These are phyloP conservation scores for Branchipolynoe longqiensis DNA, from an alignment of 2,888 invertebrate species.

Conservation along the genomic window DNA sequence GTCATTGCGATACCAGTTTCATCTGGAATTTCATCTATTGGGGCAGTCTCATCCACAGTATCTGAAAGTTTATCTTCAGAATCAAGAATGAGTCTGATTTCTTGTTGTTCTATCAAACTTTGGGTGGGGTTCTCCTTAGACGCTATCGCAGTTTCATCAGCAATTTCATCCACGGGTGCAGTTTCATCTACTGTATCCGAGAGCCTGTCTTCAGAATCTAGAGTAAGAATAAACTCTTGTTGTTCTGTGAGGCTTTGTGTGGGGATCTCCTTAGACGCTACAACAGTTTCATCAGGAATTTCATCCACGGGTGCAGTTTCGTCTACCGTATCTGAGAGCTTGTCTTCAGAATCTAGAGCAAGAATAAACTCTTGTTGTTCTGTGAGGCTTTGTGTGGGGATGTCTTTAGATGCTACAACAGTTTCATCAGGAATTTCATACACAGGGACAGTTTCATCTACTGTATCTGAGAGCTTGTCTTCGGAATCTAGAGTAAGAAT, in stretches of 20 bases:
- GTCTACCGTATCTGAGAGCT: too few species aligned
- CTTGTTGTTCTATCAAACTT: background rate
- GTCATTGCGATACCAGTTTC: background rate
- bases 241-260: background rate
- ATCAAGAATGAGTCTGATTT: too few species aligned
- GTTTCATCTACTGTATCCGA: background rate
- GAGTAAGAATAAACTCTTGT: too few species aligned
- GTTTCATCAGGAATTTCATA: too few species aligned
- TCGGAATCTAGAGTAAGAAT: too few species aligned
- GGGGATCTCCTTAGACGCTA: background rate
- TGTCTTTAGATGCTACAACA: too few species aligned
- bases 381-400: too few species aligned
- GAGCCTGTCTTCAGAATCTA: background rate
- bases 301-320: background rate
- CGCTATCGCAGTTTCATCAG: background rate
- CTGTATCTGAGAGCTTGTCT: too few species aligned
- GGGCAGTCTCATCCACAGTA: constrained; percentile 6
- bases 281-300: background rate
- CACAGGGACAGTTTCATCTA: too few species aligned
- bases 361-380: too few species aligned
- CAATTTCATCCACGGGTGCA: background rate
- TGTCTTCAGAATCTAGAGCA: too few species aligned
- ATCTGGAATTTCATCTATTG: constrained; percentile 15
- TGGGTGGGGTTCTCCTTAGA: background rate
- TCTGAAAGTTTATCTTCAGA: background rate